These are phyloP conservation scores for Scomber colias DNA, from an alignment of 2,113 vertebrate genomes.

Conservation along the genomic window DNA sequence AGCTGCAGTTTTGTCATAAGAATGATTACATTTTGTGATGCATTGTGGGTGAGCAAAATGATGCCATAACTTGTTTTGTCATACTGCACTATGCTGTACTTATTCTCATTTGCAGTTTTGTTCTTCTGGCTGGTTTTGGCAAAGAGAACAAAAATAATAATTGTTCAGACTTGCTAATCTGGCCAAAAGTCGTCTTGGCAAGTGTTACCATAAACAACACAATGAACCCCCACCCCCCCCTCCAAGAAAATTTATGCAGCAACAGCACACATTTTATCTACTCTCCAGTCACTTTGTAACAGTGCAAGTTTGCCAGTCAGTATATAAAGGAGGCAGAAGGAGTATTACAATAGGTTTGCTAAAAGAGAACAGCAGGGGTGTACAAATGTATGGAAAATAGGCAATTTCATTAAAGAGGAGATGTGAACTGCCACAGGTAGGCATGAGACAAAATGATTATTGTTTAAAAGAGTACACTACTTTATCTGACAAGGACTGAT, in stretches of 20 bases:
- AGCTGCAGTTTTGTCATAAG: conserved; percentile 33
- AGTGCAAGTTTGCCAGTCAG: neutral
- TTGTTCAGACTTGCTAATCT: conserved; percentile 27
- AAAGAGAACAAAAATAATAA: neutral
- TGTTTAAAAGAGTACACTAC: neutral
- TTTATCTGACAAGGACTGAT: neutral
- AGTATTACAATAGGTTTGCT: neutral
- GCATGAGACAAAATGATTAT: neutral
- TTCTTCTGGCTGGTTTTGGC: conserved; percentile 32
- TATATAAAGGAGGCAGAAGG: neutral
- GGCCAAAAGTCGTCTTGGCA: conserved; percentile 10
- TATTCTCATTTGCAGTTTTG: conserved; percentile 9
- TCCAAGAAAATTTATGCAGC: neutral
- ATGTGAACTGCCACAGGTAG: neutral
- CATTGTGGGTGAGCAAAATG: conserved; percentile 17
- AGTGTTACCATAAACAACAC: conserved; percentile 15
- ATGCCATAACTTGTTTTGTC: neutral
- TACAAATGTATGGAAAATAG: neutral
- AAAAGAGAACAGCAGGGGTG: conserved; percentile 17
- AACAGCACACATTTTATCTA: neutral
- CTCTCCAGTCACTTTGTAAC: neutral
- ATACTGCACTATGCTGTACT: no score
- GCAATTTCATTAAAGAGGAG: neutral
- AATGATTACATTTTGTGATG: conserved; percentile 12
- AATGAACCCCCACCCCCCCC: neutral